Conservation (phyloP, 2,888 invertebrate species). For the Prosapia bicincta region DNA sequence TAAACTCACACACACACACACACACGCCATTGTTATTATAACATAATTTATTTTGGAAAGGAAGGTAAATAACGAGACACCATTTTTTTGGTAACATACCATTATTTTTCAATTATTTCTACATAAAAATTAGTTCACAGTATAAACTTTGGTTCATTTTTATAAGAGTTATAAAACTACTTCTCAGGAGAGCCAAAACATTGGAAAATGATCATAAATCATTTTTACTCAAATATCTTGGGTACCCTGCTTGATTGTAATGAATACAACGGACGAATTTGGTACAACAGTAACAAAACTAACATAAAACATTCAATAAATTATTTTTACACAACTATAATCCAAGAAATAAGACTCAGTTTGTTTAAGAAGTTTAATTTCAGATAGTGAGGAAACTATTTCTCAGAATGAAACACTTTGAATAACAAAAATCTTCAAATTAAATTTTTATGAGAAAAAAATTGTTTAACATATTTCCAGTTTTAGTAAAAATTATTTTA, state of each 20-base stretch:
- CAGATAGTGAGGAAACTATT: too few species aligned
- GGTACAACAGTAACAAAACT: neutral
- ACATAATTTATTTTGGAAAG: too few species aligned
- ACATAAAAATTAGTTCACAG: constrained; percentile 22
- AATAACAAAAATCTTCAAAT: too few species aligned
- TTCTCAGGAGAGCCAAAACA: neutral
- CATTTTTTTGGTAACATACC: constrained; percentile 16
- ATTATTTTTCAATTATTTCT: constrained; percentile 16
- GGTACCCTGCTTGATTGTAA: neutral
- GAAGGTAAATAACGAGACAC: neutral
- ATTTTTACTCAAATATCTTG: neutral
- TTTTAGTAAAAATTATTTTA: too few species aligned
- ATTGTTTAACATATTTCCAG: too few species aligned
- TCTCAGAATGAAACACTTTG: too few species aligned
- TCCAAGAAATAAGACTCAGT: neutral
- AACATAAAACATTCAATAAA: neutral
- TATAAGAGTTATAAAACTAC: neutral
- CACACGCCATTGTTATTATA: too few species aligned
- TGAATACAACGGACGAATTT: neutral
- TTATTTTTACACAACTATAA: neutral
- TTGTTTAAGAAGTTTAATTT: neutral
- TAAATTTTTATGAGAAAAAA: too few species aligned
- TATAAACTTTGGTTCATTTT: constrained; percentile 26
- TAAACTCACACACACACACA: too few species aligned
- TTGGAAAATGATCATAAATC: neutral